Evolutionary conservation across 2,797 vertebrate genomes (phyloP).

Genomic region (Neosilurus mollespiculum): DNA sequence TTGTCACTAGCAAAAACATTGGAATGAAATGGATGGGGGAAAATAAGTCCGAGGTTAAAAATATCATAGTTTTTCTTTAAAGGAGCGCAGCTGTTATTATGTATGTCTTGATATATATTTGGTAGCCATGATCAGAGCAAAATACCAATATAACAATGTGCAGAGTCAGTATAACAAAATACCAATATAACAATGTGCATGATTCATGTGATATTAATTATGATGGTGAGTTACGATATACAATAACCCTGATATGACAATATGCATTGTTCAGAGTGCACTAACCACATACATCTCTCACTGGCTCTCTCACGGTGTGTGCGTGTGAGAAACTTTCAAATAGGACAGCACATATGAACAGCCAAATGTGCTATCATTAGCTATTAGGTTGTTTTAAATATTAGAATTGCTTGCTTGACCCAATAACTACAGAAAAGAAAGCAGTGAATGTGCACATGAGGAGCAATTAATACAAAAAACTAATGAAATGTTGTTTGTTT

Average conservation of each 20-base stretch:
- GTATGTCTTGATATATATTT: not conserved
- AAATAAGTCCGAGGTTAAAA: too few species aligned
- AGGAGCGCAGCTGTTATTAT: not conserved
- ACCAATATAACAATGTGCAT: not conserved
- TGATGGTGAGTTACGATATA: not conserved
- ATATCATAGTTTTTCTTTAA: not conserved
- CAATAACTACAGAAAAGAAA: not conserved
- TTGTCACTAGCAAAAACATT: too few species aligned
- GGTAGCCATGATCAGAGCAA: not conserved
- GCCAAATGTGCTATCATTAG: not conserved
- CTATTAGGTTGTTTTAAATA: not conserved
- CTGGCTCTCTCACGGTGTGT: not conserved
- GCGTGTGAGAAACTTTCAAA: not conserved
- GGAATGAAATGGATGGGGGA: too few species aligned
- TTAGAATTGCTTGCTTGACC: not conserved
- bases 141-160: too few species aligned
- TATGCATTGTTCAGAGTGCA: not conserved
- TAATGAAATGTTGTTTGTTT: too few species aligned
- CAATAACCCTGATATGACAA: too few species aligned
- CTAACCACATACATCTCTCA: not conserved
- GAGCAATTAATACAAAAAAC: not conserved
- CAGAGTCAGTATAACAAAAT: not conserved
- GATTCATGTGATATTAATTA: not conserved
- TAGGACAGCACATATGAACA: too few species aligned
- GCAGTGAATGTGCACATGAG: not conserved